Evolutionary conservation across 2,888 invertebrate genomes (phyloP).

Genomic region (Lissonota sp.): DNA sequence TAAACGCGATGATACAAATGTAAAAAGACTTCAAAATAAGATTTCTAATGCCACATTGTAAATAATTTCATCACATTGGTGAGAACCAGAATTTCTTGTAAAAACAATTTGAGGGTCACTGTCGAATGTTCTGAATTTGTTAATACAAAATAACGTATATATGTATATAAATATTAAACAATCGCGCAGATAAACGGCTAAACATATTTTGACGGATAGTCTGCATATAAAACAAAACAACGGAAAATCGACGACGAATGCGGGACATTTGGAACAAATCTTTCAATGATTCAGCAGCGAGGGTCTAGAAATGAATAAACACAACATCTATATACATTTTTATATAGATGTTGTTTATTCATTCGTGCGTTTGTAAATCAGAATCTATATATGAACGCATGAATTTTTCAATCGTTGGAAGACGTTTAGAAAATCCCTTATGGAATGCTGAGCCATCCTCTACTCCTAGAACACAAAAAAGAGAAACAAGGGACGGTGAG

Average conservation of each 20-base stretch:
- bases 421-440: conserved; percentile 78
- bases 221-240: conserved; percentile 10
- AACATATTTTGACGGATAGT: conserved; percentile 14
- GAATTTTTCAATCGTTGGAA: conserved; percentile 48
- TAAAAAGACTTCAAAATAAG: conserved; percentile 24
- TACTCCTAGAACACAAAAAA: conserved; percentile 80
- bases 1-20: conserved; percentile 49
- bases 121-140: no score
- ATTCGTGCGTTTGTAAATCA: no score
- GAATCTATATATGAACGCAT: conserved; percentile 1
- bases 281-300: conserved; percentile 47
- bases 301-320: conserved; percentile 18
- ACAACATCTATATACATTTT: conserved; percentile 43
- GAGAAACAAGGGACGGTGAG: conserved; percentile 64
- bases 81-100: no score
- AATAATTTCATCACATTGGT: no score
- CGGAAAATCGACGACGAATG: conserved; percentile 10
- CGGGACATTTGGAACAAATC: conserved; percentile 20
- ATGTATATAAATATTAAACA: conserved; percentile 11
- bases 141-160: no score
- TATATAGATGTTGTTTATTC: no score
- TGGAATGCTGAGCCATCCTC: conserved; percentile 79
- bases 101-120: no score
- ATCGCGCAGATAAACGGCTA: conserved; percentile 21
- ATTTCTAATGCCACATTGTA: no score